Evolutionary conservation across 2,113 vertebrate species (phyloP).

Genomic region (Pelvicachromis taeniatus): DNA sequence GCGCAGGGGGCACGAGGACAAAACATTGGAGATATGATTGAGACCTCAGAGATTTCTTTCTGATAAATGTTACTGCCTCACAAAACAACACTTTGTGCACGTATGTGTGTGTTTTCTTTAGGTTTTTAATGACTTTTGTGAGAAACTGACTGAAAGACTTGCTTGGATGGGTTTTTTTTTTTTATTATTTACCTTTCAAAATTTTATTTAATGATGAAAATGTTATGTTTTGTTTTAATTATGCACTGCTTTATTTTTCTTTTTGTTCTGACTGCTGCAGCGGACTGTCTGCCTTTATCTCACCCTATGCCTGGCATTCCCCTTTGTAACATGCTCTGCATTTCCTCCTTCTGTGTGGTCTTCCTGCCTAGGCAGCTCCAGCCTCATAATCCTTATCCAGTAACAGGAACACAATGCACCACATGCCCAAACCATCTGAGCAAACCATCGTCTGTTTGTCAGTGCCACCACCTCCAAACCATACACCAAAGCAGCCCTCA

Average conservation of each 20-base stretch:
- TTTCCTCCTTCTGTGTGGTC: not conserved
- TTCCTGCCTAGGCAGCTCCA: not conserved
- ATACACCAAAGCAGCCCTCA: not conserved
- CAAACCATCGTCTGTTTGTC: not conserved
- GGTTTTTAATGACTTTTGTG: rapidly evolving
- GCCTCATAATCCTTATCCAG: not conserved
- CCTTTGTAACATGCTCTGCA: not conserved
- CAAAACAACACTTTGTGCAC: not conserved
- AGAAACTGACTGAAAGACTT: rapidly evolving
- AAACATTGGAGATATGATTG: not conserved
- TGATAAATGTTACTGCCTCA: not conserved
- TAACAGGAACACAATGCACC: too few species aligned
- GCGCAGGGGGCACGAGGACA: not conserved
- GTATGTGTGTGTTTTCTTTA: not conserved
- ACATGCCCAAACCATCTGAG: not conserved
- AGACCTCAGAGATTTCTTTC: not conserved
- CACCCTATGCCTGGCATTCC: not conserved
- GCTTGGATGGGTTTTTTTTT: not conserved
- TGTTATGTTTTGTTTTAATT: rapidly evolving
- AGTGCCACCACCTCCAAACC: not conserved
- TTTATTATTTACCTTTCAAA: not conserved
- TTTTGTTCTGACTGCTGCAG: not conserved
- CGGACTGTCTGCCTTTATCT: rapidly evolving
- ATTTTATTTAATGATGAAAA: not conserved
- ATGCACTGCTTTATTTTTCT: not conserved